A percentile compares a stretch with the other conserved stretches of the same genome.
Conservation (phyloP, 2,113 vertebrate species). For the Odocoileus hemionus region DNA sequence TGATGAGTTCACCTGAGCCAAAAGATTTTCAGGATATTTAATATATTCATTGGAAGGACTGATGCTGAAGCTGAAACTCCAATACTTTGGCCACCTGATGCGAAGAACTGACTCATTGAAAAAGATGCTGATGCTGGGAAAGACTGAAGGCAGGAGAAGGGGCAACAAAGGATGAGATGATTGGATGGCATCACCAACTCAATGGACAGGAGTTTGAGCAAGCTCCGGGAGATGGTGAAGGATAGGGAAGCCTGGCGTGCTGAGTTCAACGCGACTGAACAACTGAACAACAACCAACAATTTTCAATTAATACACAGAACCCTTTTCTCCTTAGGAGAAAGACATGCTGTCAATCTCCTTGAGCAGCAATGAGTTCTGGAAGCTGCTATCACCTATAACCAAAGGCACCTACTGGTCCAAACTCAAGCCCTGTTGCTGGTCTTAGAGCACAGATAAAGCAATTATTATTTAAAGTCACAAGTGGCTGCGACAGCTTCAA, state of each 20-base stretch:
- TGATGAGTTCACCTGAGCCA: not conserved
- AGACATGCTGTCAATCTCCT: not conserved
- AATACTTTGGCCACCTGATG: not conserved
- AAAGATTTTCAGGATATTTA: not conserved
- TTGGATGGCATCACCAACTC: not conserved
- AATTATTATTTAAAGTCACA: conserved; percentile 51
- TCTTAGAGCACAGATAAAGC: conserved; percentile 19
- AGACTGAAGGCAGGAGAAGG: not conserved
- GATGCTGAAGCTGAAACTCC: not conserved
- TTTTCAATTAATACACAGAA: not conserved
- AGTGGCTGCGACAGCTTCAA: not conserved
- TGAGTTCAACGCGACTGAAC: not conserved
- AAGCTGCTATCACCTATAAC: not conserved
- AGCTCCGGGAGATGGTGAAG: not conserved
- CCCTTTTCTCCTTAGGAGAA: not conserved
- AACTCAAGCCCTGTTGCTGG: not conserved
- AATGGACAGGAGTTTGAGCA: not conserved
- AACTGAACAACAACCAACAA: not conserved
- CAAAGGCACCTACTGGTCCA: not conserved
- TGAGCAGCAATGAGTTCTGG: not conserved
- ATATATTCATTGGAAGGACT: not conserved
- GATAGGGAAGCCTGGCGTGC: not conserved
- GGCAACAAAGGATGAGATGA: not conserved
- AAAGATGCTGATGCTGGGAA: not conserved
- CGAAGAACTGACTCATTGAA: not conserved